Evolutionary conservation across 2,113 vertebrate species (phyloP).

Genomic region (Circaetus gallicus): DNA sequence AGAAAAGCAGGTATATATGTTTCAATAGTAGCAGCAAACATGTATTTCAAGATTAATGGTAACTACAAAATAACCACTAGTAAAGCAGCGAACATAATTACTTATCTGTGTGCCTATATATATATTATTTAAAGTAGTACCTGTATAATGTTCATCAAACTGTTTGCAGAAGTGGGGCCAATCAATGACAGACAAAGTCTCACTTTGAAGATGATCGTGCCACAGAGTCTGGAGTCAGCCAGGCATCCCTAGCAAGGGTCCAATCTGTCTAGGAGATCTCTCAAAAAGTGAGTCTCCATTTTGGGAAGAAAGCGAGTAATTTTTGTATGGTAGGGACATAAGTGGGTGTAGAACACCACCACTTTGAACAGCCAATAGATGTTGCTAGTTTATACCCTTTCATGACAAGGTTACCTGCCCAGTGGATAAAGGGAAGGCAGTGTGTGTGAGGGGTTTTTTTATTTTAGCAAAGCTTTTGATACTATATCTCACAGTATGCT

Average conservation of each 20-base stretch:
- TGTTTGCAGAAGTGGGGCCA: too few species aligned
- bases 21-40: neutral
- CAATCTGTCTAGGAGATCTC: neutral
- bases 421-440: neutral
- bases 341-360: neutral
- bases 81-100: neutral
- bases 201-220: neutral
- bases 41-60: neutral
- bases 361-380: neutral
- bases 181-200: neutral
- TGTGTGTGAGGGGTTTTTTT: neutral
- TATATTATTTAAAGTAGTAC: neutral
- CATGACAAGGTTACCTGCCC: neutral
- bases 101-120: neutral
- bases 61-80: neutral
- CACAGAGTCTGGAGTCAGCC: neutral
- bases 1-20: neutral
- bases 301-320: neutral
- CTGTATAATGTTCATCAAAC: too few species aligned
- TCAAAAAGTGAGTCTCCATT: neutral
- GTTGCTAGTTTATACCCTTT: neutral
- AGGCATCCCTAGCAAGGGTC: accelerated
- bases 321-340: neutral
- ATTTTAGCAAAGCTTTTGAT: neutral
- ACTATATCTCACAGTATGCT: too few species aligned